Evolutionary conservation across 2,113 vertebrate genomes (phyloP), one percentile per base, ranked within the genome.

Genomic region (Myotis davidii): DNA sequence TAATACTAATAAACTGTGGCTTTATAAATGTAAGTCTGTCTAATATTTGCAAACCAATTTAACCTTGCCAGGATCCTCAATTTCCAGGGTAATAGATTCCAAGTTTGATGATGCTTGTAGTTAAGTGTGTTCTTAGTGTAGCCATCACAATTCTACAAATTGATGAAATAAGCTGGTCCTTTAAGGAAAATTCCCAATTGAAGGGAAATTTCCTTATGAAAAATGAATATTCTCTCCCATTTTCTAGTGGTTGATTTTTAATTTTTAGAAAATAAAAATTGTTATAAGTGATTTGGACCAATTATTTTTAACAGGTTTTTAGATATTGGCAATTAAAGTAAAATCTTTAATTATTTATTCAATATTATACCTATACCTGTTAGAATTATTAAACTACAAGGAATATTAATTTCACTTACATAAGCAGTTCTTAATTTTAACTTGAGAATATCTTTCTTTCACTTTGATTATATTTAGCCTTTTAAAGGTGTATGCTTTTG

Each of bases 371-470:
- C 39, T 81, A 61, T 70, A 13, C 2, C 12, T 73, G 0, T 42
- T 83, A 91, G 18, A 93, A 64, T 69, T 81, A 93, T 85, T 67
- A 67, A 87, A 23, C 37, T 83, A 83, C 5, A 93, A 79, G 1
- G 9, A 90, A 45, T 48, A 73, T 72, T 61, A 37, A 39, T 48
- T 50, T 90, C 39, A 72, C 4, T 88, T 10, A 54, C 11, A 39
- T 54, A 69, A 92, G 8, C 21, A 88, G 18, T n/a, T 59, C 9
- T 70, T 16, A 83, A 88, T 82, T 94, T 94, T 91, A 83, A 69
- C 72, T 78, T 89, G 6, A 69, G 29, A 70, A 79, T 54, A 77
- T 78, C 9, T 76, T 52, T 81, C 14, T 61, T 76, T 85, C 29
- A 74, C 34, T 74, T 64, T 84, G 87, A 45, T 50, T 59, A 10